Percentiles rank a stretch among this genome's conserved stretches.
Conservation (phyloP, 2,888 invertebrate genomes). For the Phortica okadai region DNA sequence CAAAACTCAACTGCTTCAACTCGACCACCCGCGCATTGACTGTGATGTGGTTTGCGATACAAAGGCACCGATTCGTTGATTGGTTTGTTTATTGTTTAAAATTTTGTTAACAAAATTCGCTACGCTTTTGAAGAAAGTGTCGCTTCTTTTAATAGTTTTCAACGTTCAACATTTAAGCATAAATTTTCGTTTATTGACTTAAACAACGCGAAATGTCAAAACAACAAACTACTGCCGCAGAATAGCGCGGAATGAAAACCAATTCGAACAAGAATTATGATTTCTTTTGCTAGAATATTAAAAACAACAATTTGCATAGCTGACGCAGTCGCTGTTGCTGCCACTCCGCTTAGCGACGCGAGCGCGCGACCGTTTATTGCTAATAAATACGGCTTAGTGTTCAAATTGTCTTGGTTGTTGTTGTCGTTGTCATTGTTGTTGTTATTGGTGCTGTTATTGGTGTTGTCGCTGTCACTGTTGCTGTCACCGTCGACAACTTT, state of each 20-base stretch:
- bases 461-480: conserved; percentile 39
- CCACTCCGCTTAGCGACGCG: neutral
- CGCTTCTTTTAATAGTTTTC: neutral
- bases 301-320: neutral
- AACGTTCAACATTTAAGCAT: neutral
- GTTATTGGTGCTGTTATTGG: conserved; percentile 27
- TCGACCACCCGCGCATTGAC: too few relatives aligned
- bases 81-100: too few relatives aligned
- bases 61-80: too few relatives aligned
- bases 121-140: neutral
- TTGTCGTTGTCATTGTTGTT: conserved; percentile 41
- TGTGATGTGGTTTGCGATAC: too few relatives aligned
- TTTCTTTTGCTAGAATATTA: neutral
- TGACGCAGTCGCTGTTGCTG: neutral
- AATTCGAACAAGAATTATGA: neutral
- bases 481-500: neutral
- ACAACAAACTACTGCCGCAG: conserved; percentile 7
- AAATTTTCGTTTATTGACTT: conserved; percentile 23
- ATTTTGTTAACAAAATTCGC: neutral
- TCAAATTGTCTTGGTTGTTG: conserved; percentile 51
- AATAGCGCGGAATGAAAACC: neutral
- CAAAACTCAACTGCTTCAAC: too few relatives aligned
- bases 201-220: conserved; percentile 20
- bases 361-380: neutral
- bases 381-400: conserved; percentile 35